phyloP scores from a whole-genome alignment of 2,888 invertebrate genomes.

The Euzophera pinguis region DNA sequence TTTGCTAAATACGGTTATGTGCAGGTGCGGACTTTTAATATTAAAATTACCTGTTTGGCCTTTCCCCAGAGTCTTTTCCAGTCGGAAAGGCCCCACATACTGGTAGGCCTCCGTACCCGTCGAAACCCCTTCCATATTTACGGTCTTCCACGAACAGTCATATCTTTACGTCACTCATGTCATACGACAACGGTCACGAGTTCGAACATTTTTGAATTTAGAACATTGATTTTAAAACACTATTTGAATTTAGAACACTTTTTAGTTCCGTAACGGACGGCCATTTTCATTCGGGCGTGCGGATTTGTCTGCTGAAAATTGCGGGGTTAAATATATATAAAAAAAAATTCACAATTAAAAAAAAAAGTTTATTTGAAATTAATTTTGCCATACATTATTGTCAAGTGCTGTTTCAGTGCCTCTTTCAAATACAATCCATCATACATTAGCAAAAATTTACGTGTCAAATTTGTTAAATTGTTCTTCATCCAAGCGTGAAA shows the following conservation, averaged over 20 bases:
- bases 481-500: no score
- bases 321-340: not conserved
- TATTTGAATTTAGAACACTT: not conserved
- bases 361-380: no score
- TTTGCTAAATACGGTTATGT: no score
- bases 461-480: no score
- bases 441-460: no score
- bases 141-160: constrained; percentile 19
- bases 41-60: constrained; percentile 95
- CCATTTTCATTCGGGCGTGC: not conserved
- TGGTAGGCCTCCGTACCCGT: constrained; percentile 84
- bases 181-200: not conserved
- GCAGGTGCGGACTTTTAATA: no score
- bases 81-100: constrained; percentile 98
- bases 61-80: constrained; percentile 99
- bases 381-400: no score
- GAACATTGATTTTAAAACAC: not conserved
- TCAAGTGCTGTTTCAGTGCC: not conserved
- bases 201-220: not conserved
- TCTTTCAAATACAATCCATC: no score
- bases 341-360: no score
- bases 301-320: not conserved
- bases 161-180: constrained; percentile 21
- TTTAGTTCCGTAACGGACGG: constrained; percentile 3
- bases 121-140: constrained; percentile 61